phyloP scores from a whole-genome alignment of 2,113 vertebrate genomes.

The Siphamia tubifer region DNA sequence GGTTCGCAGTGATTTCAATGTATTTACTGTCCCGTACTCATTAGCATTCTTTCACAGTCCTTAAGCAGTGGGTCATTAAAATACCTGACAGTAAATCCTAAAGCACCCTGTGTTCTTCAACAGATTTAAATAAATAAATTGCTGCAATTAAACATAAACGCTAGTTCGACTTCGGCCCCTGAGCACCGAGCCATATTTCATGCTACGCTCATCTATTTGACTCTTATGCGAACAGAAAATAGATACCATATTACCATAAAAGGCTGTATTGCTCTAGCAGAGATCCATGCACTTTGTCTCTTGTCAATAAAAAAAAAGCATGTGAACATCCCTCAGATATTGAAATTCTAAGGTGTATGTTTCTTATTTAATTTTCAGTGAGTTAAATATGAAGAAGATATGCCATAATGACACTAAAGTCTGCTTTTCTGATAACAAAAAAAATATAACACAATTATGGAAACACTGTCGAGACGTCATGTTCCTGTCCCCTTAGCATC shows the following conservation, averaged over 20 bases:
- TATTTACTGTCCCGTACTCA: slow-evolving; percentile 14
- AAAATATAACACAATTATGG: slow-evolving; percentile 11
- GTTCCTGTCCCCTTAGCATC: background rate
- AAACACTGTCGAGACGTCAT: background rate
- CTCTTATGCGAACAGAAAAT: slow-evolving; percentile 38
- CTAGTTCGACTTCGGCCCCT: slow-evolving; percentile 32
- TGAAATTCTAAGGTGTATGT: no score
- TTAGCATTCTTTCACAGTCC: slow-evolving; percentile 46
- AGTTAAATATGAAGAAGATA: background rate
- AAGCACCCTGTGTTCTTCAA: slow-evolving; percentile 36
- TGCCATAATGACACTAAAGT: background rate
- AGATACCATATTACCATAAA: slow-evolving; percentile 24
- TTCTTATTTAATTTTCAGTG: no score
- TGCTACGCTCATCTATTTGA: slow-evolving; percentile 28
- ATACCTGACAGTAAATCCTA: slow-evolving; percentile 38
- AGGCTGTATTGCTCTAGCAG: slow-evolving; percentile 19
- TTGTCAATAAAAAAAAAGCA: slow-evolving; percentile 3
- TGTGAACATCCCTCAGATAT: background rate
- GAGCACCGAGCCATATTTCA: slow-evolving; percentile 41
- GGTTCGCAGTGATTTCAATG: slow-evolving; percentile 1
- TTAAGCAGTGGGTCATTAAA: slow-evolving; percentile 30
- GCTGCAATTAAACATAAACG: slow-evolving; percentile 60
- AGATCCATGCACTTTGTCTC: slow-evolving; percentile 22
- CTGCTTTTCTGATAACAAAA: no score
- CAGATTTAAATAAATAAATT: slow-evolving; percentile 69